Percentiles rank a stretch among this genome's conserved stretches.
phyloP scores from a whole-genome alignment of 2,113 vertebrate genomes.

The Reinhardtius hippoglossoides region DNA sequence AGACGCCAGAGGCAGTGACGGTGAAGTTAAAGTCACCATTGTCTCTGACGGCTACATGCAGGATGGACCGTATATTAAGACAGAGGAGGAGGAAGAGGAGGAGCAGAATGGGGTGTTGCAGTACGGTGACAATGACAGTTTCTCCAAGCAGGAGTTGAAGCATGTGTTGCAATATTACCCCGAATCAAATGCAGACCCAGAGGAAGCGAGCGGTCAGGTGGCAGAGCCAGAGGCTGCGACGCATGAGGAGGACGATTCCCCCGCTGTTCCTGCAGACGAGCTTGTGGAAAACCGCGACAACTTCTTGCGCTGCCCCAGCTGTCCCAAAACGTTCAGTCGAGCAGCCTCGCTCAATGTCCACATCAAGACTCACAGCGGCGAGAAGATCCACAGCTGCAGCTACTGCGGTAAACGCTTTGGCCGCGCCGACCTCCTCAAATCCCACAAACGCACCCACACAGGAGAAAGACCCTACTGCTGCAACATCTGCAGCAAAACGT shows the following conservation, averaged over 20 bases:
- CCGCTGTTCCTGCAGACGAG: background rate
- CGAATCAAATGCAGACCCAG: slow-evolving; percentile 11
- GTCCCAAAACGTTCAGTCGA: slow-evolving; percentile 73
- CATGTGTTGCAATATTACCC: slow-evolving; percentile 9
- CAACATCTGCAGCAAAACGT: slow-evolving; percentile 78
- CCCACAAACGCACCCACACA: slow-evolving; percentile 79
- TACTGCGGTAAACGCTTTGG: slow-evolving; percentile 77
- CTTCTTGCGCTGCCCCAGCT: slow-evolving; percentile 67
- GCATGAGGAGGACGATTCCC: background rate
- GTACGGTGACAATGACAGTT: background rate
- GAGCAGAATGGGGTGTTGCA: slow-evolving; percentile 22
- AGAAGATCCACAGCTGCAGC: slow-evolving; percentile 74
- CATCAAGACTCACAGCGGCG: slow-evolving; percentile 66
- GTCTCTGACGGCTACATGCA: slow-evolving; percentile 60
- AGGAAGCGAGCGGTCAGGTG: background rate
- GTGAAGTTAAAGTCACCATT: slow-evolving; percentile 60
- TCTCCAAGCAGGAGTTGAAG: slow-evolving; percentile 12
- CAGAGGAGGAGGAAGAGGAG: slow-evolving; percentile 47
- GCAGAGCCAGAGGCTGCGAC: slow-evolving; percentile 18
- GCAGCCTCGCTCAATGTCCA: slow-evolving; percentile 71
- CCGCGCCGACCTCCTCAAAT: slow-evolving; percentile 76
- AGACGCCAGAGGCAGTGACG: slow-evolving; percentile 29
- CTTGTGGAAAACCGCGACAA: slow-evolving; percentile 34
- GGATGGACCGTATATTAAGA: slow-evolving; percentile 46
- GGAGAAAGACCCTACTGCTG: slow-evolving; percentile 79